These are phyloP conservation scores for Manis crassicaudata DNA, from an alignment of 2,797 vertebrate species.

Conservation along the genomic window DNA sequence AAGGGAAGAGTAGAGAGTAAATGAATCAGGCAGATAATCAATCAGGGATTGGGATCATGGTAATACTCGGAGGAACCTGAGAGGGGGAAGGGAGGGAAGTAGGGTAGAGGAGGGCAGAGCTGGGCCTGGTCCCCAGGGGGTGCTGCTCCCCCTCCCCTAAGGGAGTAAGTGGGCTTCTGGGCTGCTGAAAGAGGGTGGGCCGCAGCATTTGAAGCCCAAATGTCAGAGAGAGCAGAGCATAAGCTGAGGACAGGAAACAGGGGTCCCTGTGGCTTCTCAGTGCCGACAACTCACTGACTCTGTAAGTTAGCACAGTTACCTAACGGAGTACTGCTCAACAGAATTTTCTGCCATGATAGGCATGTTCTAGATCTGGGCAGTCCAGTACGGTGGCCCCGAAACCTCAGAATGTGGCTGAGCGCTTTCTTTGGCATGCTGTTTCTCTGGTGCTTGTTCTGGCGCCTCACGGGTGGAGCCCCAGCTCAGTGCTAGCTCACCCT, in stretches of 20 bases:
- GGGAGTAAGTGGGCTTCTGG: too few relatives aligned
- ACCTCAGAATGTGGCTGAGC: background rate
- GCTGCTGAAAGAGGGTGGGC: too few relatives aligned
- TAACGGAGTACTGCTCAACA: background rate
- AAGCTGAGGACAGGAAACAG: too few relatives aligned
- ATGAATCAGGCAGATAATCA: background rate
- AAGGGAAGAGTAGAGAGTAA: too few relatives aligned
- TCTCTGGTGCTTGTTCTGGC: accelerated
- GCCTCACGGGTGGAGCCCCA: background rate
- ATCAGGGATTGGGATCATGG: too few relatives aligned
- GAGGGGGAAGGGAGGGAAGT: background rate
- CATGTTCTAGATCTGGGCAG: background rate
- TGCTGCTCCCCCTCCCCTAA: too few relatives aligned
- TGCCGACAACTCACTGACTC: background rate
- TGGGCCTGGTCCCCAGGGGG: too few relatives aligned
- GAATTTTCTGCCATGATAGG: accelerated
- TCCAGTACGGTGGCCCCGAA: accelerated
- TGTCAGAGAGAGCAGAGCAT: too few relatives aligned
- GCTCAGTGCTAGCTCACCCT: accelerated
- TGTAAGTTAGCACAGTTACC: background rate
- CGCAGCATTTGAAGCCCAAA: too few relatives aligned
- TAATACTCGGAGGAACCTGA: too few relatives aligned
- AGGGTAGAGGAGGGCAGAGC: too few relatives aligned
- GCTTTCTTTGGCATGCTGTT: accelerated
- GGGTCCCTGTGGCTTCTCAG: too few relatives aligned